Evolutionary conservation across 1,140 invertebrate genomes (phyloP).

Genomic region (Drosophila guanche): DNA sequence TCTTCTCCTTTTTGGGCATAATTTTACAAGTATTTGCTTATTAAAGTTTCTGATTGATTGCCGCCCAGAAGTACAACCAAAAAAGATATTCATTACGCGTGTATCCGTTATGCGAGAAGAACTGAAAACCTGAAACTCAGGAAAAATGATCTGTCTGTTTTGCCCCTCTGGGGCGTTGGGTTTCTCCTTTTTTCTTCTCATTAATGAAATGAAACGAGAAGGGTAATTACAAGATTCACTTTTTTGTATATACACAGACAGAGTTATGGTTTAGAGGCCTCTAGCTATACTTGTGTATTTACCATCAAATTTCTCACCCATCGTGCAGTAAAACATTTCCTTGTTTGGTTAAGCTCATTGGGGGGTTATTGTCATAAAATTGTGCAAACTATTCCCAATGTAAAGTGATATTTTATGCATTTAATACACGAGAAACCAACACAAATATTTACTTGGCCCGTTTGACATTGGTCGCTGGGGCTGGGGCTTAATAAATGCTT

Average conservation of each 20-base stretch:
- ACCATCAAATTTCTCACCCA: too few species aligned
- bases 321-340: too few species aligned
- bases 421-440: constrained; percentile 14
- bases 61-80: constrained; percentile 18
- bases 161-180: constrained; percentile 34
- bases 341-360: neutral
- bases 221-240: constrained; percentile 42
- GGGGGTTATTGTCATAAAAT: constrained; percentile 1
- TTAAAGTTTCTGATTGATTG: constrained; percentile 50
- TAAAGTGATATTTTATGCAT: constrained; percentile 11
- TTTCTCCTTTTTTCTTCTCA: constrained; percentile 14
- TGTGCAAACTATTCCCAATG: neutral
- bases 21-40: constrained; percentile 50
- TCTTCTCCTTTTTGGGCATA: constrained; percentile 28
- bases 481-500: constrained; percentile 35
- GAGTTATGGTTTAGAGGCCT: too few species aligned
- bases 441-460: constrained; percentile 21
- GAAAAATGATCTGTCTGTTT: constrained; percentile 29
- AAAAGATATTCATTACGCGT: too few species aligned
- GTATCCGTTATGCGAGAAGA: constrained; percentile 23
- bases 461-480: constrained; percentile 35
- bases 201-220: constrained; percentile 35
- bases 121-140: constrained; percentile 20
- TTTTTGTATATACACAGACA: constrained; percentile 3
- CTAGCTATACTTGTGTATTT: too few species aligned